Evolutionary conservation across 1,140 invertebrate species (phyloP).

Genomic region (Hydropsyche tenuis): DNA sequence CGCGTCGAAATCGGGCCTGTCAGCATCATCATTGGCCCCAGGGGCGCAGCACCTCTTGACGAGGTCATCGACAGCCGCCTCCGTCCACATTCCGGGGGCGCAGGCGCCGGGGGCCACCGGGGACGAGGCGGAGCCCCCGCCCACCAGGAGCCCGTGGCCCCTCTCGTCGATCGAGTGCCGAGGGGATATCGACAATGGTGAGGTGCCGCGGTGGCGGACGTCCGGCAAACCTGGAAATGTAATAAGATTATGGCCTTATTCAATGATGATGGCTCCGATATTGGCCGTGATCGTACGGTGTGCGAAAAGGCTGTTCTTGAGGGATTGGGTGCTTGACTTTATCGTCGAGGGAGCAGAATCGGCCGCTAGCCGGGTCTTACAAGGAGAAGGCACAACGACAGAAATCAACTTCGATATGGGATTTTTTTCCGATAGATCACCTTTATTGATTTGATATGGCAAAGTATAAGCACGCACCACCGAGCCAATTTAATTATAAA

Average conservation of each 20-base stretch:
- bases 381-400: too few relatives aligned
- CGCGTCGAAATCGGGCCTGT: conserved; percentile 86
- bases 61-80: conserved; percentile 51
- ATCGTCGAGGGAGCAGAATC: too few relatives aligned
- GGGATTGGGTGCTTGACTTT: too few relatives aligned
- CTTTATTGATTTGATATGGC: too few relatives aligned
- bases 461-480: too few relatives aligned
- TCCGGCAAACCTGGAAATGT: conserved; percentile 50
- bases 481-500: too few relatives aligned
- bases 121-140: conserved; percentile 8
- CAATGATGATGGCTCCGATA: not conserved
- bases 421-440: too few relatives aligned
- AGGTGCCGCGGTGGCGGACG: conserved; percentile 60
- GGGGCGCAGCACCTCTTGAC: conserved; percentile 45
- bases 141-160: conserved; percentile 28
- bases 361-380: too few relatives aligned
- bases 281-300: too few relatives aligned
- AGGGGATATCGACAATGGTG: conserved; percentile 60
- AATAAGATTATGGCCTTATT: not conserved
- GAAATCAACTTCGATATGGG: too few relatives aligned
- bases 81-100: conserved; percentile 52
- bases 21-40: conserved; percentile 57
- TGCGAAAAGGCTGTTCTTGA: too few relatives aligned
- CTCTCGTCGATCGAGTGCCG: conserved; percentile 57
- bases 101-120: not conserved